A percentile compares a stretch with the other conserved stretches of the same genome.
Conservation (phyloP, 2,797 vertebrate genomes). For the Myotis planiceps region DNA sequence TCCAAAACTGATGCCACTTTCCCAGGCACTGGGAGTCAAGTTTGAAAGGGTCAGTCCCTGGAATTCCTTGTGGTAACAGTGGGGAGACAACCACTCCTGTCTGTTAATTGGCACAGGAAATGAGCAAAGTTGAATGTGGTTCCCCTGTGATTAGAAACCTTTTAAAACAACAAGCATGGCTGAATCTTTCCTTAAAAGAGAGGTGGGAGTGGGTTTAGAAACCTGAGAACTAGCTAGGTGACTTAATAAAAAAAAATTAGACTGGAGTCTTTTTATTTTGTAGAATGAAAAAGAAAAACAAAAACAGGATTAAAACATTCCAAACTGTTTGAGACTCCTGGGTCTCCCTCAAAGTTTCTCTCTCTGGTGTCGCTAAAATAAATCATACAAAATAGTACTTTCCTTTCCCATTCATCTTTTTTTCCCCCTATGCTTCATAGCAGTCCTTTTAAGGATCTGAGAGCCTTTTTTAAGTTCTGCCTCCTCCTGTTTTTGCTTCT, state of each 20-base stretch:
- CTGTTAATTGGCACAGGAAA: constrained; percentile 82
- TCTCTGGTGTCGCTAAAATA: constrained; percentile 68
- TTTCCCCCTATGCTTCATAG: neutral
- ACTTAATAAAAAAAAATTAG: constrained; percentile 55
- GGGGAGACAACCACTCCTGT: constrained; percentile 75
- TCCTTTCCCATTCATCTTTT: constrained; percentile 21
- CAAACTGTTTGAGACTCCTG: neutral
- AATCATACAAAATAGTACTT: constrained; percentile 37
- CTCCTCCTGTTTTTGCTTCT: constrained; percentile 61
- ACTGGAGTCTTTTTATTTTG: constrained; percentile 12
- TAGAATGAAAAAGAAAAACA: constrained; percentile 32
- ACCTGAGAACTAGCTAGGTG: constrained; percentile 58
- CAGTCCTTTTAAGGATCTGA: constrained; percentile 57
- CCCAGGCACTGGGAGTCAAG: constrained; percentile 75
- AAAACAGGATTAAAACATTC: constrained; percentile 32
- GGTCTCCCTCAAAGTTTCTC: neutral
- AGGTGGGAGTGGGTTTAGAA: constrained; percentile 21
- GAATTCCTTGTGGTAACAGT: constrained; percentile 81
- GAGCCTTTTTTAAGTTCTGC: constrained; percentile 25
- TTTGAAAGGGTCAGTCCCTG: constrained; percentile 80
- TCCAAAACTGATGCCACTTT: constrained; percentile 73
- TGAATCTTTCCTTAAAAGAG: constrained; percentile 65
- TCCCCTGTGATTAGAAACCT: constrained; percentile 79
- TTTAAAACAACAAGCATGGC: constrained; percentile 80
- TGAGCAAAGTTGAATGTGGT: constrained; percentile 73